Evolutionary conservation across 2,797 vertebrate genomes (phyloP).

Genomic region (Staurois parvus): DNA sequence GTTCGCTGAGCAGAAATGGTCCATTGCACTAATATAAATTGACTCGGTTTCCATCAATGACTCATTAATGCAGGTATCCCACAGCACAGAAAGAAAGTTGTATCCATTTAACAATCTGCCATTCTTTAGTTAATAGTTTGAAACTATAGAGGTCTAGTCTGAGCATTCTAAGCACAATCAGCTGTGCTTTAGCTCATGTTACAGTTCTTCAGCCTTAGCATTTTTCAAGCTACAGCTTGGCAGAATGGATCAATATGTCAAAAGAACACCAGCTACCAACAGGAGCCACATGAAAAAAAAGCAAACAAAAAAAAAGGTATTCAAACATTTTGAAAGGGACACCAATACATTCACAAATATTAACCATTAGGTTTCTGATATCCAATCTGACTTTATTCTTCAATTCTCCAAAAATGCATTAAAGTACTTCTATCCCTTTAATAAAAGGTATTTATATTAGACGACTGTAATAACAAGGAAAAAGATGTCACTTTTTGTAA

Average conservation of each 20-base stretch:
- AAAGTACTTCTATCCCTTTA: too few relatives aligned
- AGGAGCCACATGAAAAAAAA: not conserved
- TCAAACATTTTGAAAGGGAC: too few relatives aligned
- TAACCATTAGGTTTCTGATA: too few relatives aligned
- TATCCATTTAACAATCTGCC: conserved; percentile 44
- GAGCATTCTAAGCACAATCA: not conserved
- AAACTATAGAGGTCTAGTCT: not conserved
- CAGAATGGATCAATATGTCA: not conserved
- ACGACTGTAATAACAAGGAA: too few relatives aligned
- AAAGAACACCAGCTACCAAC: not conserved
- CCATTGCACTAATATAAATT: conserved; percentile 54
- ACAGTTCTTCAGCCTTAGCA: not conserved
- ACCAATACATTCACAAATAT: too few relatives aligned
- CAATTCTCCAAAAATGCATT: too few relatives aligned
- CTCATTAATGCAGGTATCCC: conserved; percentile 56
- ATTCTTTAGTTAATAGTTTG: conserved; percentile 15
- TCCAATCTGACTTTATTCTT: too few relatives aligned
- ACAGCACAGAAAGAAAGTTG: conserved; percentile 26
- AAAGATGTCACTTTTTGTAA: too few relatives aligned
- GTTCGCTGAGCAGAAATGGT: conserved; percentile 46
- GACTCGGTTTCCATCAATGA: conserved; percentile 55
- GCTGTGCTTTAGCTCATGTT: conserved; percentile 1
- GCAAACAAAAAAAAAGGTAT: too few relatives aligned
- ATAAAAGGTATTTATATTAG: too few relatives aligned
- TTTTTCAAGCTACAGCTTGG: not conserved